Evolutionary conservation across 1,140 invertebrate genomes (phyloP), one percentile per base, ranked within the genome.

Genomic region (Drosophila burlai): DNA sequence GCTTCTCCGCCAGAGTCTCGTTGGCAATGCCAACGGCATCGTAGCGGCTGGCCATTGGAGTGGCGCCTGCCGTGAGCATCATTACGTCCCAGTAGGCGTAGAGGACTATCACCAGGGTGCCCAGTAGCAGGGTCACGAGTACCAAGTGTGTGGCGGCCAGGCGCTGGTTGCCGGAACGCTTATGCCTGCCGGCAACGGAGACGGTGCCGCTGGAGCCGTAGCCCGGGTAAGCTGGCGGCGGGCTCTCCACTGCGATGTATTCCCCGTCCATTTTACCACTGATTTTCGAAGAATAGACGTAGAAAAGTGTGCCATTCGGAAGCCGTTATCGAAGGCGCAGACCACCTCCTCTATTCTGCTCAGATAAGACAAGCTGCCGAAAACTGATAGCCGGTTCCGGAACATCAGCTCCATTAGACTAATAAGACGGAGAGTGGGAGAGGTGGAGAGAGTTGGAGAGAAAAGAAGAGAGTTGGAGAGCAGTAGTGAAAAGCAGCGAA

Each of bases 11-110:
- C n/a, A 90, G 57, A 2, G 65, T 60, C n/a, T 71, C 74, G 2
- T 7, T 8, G n/a, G 11, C 15, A 13, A 1, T 9, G n/a, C n/a
- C 11, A 5, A 16, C 10, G 2, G 29, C 8, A 5, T 18, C 10
- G 2, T 24, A 2, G 9, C 26, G 45, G 0, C 38, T 52, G 42
- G 9, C 13, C 18, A 49, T 11, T 3, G 29, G 24, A 1, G 45
- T 34, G 13, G 47, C 36, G 0, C 50, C 43, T 2, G 54, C 43
- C 26, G 38, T 74, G 4, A 77, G 31, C 80, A 87, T 64, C 80
- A 74, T 68, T 1, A 87, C 45, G 13, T 81, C 84, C 78, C 84
- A 81, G 18, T 79, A 89, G 63, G 49, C 77, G 8, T 63, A 89
- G 0, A 79, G 47, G 2, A 34, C 15, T 24, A 76, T 61, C 15